These are phyloP conservation scores for Mycalesis mineus DNA, from an alignment of 2,888 invertebrate genomes.

Conservation along the genomic window DNA sequence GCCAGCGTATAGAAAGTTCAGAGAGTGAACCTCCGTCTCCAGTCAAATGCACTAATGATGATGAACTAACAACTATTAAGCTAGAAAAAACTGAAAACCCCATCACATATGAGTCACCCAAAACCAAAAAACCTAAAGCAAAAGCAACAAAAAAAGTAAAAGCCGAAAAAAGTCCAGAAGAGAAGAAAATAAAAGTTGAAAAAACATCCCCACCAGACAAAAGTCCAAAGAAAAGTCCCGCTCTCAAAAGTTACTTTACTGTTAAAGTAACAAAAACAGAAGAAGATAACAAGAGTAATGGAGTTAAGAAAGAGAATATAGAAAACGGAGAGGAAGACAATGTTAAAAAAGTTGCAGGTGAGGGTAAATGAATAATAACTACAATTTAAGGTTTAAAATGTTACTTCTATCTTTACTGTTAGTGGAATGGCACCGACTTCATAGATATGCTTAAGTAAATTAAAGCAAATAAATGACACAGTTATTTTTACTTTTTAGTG, in stretches of 20 bases:
- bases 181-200: conserved; percentile 27
- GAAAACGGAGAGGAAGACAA: conserved; percentile 28
- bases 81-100: conserved; percentile 40
- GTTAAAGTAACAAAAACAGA: conserved; percentile 25
- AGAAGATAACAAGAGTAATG: conserved; percentile 20
- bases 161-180: not conserved
- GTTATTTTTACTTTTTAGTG: no score
- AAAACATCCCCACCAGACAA: conserved; percentile 24
- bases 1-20: conserved; percentile 62
- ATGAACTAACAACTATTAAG: conserved; percentile 37
- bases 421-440: no score
- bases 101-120: conserved; percentile 55
- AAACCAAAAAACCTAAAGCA: conserved; percentile 42
- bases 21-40: conserved; percentile 50
- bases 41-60: not conserved
- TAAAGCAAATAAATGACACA: no score
- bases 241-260: conserved; percentile 20
- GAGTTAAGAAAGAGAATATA: conserved; percentile 19
- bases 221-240: conserved; percentile 17
- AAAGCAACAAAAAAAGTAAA: conserved; percentile 19
- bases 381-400: not conserved
- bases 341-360: conserved; percentile 42
- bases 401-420: not conserved
- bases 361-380: not conserved
- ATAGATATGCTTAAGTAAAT: no score